Percentiles rank a stretch among this genome's conserved stretches.
Evolutionary conservation across 2,113 vertebrate genomes (phyloP).

Genomic region (Prionailurus bengalensis): DNA sequence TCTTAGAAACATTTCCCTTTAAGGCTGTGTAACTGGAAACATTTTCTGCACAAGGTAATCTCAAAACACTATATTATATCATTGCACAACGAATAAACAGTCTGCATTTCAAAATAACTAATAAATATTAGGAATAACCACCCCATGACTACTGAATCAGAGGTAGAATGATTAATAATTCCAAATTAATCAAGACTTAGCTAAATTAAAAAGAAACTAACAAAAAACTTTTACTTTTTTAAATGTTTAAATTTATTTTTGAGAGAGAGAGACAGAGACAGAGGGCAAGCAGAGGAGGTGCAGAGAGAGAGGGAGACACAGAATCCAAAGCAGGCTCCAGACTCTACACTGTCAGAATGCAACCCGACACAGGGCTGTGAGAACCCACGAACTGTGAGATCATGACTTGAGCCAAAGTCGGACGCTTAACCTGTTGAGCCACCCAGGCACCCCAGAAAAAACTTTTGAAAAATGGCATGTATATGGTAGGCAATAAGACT

Average conservation of each 20-base stretch:
- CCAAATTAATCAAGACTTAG: neutral
- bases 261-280: too few relatives aligned
- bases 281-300: too few relatives aligned
- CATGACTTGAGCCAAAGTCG: too few relatives aligned
- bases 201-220: slow-evolving; percentile 55
- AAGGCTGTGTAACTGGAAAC: slow-evolving; percentile 41
- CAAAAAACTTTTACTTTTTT: neutral
- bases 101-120: slow-evolving; percentile 25
- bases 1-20: slow-evolving; percentile 46
- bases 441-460: neutral
- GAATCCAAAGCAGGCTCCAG: too few relatives aligned
- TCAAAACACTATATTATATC: neutral
- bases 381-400: too few relatives aligned
- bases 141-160: slow-evolving; percentile 18
- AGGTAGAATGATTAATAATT: slow-evolving; percentile 44
- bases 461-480: neutral
- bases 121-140: neutral
- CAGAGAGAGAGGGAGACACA: too few relatives aligned
- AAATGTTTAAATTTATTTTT: too few relatives aligned
- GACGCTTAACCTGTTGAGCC: too few relatives aligned
- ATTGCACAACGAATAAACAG: neutral
- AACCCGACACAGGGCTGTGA: too few relatives aligned
- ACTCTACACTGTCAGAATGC: too few relatives aligned
- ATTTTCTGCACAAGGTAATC: neutral
- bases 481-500: slow-evolving; percentile 18